phyloP scores from a whole-genome alignment of 1,140 invertebrate species.

The Oreohelix idahoensis region DNA sequence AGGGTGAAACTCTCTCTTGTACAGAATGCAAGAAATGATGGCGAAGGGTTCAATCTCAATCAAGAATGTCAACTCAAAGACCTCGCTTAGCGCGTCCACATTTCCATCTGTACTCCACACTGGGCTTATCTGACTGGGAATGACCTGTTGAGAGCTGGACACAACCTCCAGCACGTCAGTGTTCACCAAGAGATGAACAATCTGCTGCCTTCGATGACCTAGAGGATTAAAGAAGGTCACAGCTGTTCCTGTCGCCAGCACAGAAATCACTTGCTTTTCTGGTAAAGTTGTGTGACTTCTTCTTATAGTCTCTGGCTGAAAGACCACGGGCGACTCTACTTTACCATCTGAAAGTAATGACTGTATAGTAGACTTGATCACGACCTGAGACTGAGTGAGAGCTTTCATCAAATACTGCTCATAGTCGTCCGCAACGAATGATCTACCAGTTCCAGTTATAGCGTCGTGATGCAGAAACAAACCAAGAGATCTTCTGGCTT shows the following conservation, averaged over 20 bases:
- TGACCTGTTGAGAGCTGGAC: slow-evolving; percentile 45
- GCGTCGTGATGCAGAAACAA: slow-evolving; percentile 99
- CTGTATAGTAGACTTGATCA: slow-evolving; percentile 53
- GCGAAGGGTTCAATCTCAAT: slow-evolving; percentile 56
- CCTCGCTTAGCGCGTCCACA: slow-evolving; percentile 42
- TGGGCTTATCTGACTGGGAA: slow-evolving; percentile 66
- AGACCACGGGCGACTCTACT: slow-evolving; percentile 48
- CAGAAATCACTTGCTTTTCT: slow-evolving; percentile 42
- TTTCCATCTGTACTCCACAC: slow-evolving; percentile 53
- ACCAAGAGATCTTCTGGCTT: slow-evolving; percentile 84
- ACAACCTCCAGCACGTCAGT: slow-evolving; percentile 43
- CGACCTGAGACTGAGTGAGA: slow-evolving; percentile 58
- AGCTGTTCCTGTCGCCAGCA: slow-evolving; percentile 46
- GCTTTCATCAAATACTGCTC: slow-evolving; percentile 80
- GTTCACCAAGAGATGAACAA: slow-evolving; percentile 56
- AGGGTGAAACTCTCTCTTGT: slow-evolving; percentile 37
- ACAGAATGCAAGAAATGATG: slow-evolving; percentile 50
- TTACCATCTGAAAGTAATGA: slow-evolving; percentile 54
- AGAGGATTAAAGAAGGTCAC: slow-evolving; percentile 64
- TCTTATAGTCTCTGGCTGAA: slow-evolving; percentile 52
- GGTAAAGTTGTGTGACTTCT: slow-evolving; percentile 41
- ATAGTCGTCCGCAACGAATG: slow-evolving; percentile 93
- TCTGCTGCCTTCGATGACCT: slow-evolving; percentile 53
- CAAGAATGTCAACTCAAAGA: slow-evolving; percentile 64
- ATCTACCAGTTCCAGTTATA: slow-evolving; percentile 94